Evolutionary conservation across 2,113 vertebrate genomes (phyloP).

Genomic region (Psettodes erumei): DNA sequence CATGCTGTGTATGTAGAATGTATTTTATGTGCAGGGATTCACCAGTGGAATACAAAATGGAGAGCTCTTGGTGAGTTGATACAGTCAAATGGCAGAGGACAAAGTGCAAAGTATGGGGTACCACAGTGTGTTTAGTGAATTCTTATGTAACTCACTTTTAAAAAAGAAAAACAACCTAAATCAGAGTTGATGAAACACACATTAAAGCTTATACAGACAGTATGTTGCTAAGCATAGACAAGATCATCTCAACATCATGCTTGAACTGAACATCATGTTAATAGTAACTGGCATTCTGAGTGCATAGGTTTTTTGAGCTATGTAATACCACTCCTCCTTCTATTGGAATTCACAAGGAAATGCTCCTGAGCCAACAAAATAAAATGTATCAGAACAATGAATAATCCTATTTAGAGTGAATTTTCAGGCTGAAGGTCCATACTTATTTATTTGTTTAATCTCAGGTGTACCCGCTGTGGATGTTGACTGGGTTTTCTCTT

Average conservation of each 20-base stretch:
- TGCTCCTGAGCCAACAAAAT: background rate
- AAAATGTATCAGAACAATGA: background rate
- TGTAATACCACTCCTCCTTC: background rate
- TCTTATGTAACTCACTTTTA: slow-evolving; percentile 15
- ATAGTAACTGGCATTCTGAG: background rate
- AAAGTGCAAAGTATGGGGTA: slow-evolving; percentile 33
- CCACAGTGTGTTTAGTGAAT: background rate
- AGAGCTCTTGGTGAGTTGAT: background rate
- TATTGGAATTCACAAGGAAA: background rate
- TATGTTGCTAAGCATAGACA: background rate
- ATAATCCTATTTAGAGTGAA: background rate
- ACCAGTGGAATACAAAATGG: background rate
- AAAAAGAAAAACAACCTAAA: background rate
- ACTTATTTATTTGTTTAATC: slow-evolving; percentile 25
- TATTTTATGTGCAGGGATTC: background rate
- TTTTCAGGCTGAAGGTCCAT: background rate
- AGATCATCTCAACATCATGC: background rate
- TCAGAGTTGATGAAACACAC: background rate
- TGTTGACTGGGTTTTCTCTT: slow-evolving; percentile 21
- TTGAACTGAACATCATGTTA: background rate
- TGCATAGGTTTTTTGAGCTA: background rate
- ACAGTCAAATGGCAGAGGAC: background rate
- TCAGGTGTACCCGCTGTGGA: slow-evolving; percentile 5
- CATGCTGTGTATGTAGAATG: background rate
- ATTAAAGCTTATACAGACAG: too few species aligned